A percentile compares a stretch with the other conserved stretches of the same genome.
phyloP scores from a whole-genome alignment of 2,888 invertebrate genomes.

The Alloscopus bannaensis region DNA sequence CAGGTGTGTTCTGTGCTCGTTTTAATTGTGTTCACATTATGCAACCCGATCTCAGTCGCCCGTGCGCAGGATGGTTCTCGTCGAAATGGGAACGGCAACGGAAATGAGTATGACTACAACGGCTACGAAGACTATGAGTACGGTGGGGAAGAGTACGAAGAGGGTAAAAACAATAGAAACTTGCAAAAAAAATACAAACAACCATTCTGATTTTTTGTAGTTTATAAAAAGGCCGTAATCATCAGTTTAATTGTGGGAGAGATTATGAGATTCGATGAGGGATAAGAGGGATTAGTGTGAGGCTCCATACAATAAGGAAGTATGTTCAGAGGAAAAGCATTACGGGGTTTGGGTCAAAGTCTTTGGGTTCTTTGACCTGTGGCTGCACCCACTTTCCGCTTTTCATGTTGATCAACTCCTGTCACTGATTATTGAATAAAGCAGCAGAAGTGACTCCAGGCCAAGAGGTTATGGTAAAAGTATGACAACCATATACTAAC shows the following conservation, averaged over 20 bases:
- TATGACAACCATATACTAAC: constrained; percentile 63
- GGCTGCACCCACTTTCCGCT: constrained; percentile 72
- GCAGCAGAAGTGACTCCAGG: constrained; percentile 65
- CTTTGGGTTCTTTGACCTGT: constrained; percentile 72
- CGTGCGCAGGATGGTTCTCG: constrained; percentile 55
- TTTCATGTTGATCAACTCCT: constrained; percentile 62
- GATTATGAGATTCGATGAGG: not conserved
- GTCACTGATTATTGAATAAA: constrained; percentile 58
- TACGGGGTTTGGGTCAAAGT: constrained; percentile 65
- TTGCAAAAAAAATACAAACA: not conserved
- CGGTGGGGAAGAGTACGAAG: constrained; percentile 72
- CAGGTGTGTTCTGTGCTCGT: constrained; percentile 54
- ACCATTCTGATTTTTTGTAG: not conserved
- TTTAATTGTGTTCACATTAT: constrained; percentile 67
- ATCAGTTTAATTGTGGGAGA: not conserved
- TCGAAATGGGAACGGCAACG: constrained; percentile 46
- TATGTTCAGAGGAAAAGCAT: constrained; percentile 40
- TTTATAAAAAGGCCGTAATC: not conserved
- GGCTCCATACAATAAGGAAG: constrained; percentile 37
- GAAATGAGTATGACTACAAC: constrained; percentile 66
- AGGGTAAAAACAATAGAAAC: constrained; percentile 60
- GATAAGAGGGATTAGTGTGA: not conserved
- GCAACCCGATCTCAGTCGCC: constrained; percentile 70
- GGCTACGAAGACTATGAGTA: constrained; percentile 71
- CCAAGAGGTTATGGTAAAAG: constrained; percentile 65